Conservation (phyloP, 1,140 invertebrate species). For the Berghia stephanieae region DNA sequence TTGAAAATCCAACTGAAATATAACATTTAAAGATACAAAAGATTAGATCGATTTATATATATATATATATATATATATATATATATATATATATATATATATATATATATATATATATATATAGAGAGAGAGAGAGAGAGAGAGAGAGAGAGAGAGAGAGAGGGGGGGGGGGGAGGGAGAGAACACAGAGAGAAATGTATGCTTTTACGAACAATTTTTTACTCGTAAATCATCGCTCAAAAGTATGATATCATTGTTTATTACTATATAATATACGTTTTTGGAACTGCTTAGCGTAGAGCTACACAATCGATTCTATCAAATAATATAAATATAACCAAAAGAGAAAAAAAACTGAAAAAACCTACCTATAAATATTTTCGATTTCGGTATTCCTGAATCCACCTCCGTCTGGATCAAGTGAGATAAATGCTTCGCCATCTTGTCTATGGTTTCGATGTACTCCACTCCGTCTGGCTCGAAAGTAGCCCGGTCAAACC, state of each 20-base stretch:
- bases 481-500: neutral
- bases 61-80: neutral
- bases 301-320: no score
- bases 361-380: slow-evolving; percentile 20
- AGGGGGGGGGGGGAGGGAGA: slow-evolving; percentile 1
- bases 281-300: no score
- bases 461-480: neutral
- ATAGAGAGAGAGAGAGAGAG: no score
- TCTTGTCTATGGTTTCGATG: neutral
- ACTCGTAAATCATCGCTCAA: no score
- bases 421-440: neutral
- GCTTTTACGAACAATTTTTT: no score
- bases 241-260: no score
- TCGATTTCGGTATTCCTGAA: slow-evolving; percentile 12
- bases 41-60: neutral
- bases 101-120: no score
- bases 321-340: no score
- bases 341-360: no score
- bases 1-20: neutral
- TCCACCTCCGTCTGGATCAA: neutral
- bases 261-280: no score
- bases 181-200: no score
- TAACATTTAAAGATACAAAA: neutral
- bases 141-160: neutral
- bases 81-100: no score